Evolutionary conservation across 2,888 invertebrate genomes (phyloP), one percentile per base, ranked within the genome.

Genomic region (Andricus quercusramuli): DNA sequence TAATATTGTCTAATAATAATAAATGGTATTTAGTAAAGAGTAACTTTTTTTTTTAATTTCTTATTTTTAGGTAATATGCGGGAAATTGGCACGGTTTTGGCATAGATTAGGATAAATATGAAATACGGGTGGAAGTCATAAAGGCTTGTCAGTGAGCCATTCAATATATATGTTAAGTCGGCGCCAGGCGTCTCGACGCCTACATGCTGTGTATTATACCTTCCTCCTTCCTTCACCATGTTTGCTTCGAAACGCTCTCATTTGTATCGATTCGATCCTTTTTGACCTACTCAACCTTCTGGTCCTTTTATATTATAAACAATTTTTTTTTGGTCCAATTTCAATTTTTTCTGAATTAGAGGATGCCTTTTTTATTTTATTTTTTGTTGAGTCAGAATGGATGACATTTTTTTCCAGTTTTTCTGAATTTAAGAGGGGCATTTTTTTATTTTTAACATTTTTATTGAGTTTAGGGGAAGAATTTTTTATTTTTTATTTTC

Each of bases 121-220:
- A n/a, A 41, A 0, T 32, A 37, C 32, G 17, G 15, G 0, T 37
- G 9, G 17, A 32, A 65, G 20, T 65, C 22, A 37, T 67, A 41
- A 67, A 37, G n/a, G 41, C 37, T 67, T 41, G 47, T 41, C 22
- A 67, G 20, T 41, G 41, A 67, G 41, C 9, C 67, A 41, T 41
- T 67, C 41, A 67, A 67, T 66, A 65, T 66, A 41, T 22, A 64
- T 64, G 59, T n/a, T 22, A 22, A 3, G 17, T 20, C 32, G 67
- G 67, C 67, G 67, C 67, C 67, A 67, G 67, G 67, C 67, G 67
- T 67, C 67, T 67, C 67, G 67, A 67, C 67, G 67, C 67, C 67
- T 13, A 67, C 67, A 41, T 67, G 41, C n/a, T 20, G 41, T 20
- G 4, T 32, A 3, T n/a, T 20, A 20, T 11, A 66, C n/a, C 13